Percentiles rank a stretch among this genome's conserved stretches.
Evolutionary conservation across 2,113 vertebrate genomes (phyloP).

Genomic region (Eleginops maclovinus): DNA sequence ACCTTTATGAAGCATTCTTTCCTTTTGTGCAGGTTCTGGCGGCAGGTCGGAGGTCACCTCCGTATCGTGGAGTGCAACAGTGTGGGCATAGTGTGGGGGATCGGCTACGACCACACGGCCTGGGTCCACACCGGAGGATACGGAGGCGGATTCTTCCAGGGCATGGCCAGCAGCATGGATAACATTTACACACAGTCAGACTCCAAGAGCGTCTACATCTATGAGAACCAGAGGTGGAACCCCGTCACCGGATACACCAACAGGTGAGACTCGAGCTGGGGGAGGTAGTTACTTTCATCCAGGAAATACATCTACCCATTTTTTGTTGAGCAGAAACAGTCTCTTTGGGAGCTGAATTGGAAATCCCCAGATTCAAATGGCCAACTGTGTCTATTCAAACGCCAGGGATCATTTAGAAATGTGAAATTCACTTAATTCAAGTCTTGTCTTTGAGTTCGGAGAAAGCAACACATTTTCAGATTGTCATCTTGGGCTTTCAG

Average conservation of each 20-base stretch:
- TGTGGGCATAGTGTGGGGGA: slow-evolving; percentile 93
- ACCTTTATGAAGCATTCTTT: not conserved
- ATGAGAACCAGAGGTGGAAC: slow-evolving; percentile 99
- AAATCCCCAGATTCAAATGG: too few species aligned
- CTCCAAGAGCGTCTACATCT: slow-evolving; percentile 92
- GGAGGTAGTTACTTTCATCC: not conserved
- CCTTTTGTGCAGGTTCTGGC: slow-evolving; percentile 90
- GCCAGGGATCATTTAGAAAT: too few species aligned
- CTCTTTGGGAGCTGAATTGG: too few species aligned
- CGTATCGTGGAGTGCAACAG: slow-evolving; percentile 89
- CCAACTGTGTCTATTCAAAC: too few species aligned
- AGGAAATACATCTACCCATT: not conserved
- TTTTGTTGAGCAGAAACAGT: not conserved
- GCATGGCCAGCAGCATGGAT: slow-evolving; percentile 90
- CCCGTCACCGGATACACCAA: slow-evolving; percentile 94
- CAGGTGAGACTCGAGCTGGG: slow-evolving; percentile 79
- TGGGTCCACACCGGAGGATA: slow-evolving; percentile 94
- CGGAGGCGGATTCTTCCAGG: slow-evolving; percentile 92
- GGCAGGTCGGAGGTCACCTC: slow-evolving; percentile 95
- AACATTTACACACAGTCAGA: slow-evolving; percentile 92
- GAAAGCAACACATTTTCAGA: too few species aligned
- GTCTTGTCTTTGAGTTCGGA: too few species aligned
- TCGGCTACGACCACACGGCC: slow-evolving; percentile 92
- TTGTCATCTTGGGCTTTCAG: too few species aligned
- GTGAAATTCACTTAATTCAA: too few species aligned